These are phyloP conservation scores for Nannospalax galili DNA, from an alignment of 2,113 vertebrate genomes.

Conservation along the genomic window DNA sequence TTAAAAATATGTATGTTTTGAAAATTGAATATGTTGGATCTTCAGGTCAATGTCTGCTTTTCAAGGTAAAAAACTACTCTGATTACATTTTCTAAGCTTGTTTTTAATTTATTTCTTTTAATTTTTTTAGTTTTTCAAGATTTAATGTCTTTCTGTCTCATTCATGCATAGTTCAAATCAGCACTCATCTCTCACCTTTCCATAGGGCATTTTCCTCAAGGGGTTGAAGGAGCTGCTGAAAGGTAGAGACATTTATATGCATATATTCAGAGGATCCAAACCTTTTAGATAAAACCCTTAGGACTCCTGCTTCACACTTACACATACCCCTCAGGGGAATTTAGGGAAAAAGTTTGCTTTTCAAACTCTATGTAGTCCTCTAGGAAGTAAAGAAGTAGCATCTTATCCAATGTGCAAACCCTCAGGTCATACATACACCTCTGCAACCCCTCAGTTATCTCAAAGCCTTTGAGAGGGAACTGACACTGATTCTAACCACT, in stretches of 20 bases:
- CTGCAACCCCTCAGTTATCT: too few species aligned
- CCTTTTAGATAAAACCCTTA: not conserved
- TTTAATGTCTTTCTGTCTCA: not conserved
- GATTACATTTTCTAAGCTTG: not conserved
- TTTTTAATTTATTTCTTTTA: not conserved
- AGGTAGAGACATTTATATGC: not conserved
- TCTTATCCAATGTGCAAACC: too few species aligned
- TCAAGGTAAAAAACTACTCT: not conserved
- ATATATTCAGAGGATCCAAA: not conserved
- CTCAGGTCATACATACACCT: too few species aligned
- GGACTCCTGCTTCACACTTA: not conserved
- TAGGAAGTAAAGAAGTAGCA: too few species aligned
- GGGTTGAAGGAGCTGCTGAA: not conserved
- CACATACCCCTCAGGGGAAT: not conserved
- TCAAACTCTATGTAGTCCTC: not conserved
- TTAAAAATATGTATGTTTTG: not conserved
- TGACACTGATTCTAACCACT: too few species aligned
- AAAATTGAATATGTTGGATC: slow-evolving; percentile 28
- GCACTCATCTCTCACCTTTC: not conserved
- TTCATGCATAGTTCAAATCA: not conserved
- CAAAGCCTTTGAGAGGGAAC: too few species aligned
- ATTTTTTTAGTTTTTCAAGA: not conserved
- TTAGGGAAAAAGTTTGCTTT: not conserved
- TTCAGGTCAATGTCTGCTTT: not conserved
- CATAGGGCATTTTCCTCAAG: not conserved